Base-by-base conservation (phyloP, 2,113 vertebrate genomes). In the Pygoscelis adeliae region DNA sequence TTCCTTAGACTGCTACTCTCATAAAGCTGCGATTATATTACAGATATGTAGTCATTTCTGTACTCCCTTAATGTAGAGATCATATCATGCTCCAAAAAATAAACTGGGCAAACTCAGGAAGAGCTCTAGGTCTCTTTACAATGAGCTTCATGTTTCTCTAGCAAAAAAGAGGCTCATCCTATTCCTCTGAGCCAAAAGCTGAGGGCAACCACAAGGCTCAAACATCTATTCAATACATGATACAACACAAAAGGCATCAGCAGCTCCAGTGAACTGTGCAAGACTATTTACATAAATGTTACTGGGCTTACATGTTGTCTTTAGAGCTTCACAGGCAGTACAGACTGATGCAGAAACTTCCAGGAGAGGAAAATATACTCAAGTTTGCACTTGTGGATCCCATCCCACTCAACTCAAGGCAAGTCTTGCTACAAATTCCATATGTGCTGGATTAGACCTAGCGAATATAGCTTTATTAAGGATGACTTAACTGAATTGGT, bases 231-330 rank as follows among this genome's bases (percentile, higher is more conserved):
- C 25, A 56, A 19, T 9, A 50, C 8, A 19, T 18, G 20, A 56
- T 40, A 49, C 10, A 56, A 66, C 36, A 46, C 21, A 79, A 22
- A 76, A 58, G 16, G 32, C 36, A 29, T 16, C 23, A 74, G 38
- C 22, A 7, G 36, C 67, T 88, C 27, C 36, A 40, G 23, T 44
- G 52, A 71, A 65, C 11, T 21, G 23, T 40, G 29, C 53, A 53
- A 53, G 30, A 66, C 44, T 58, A 30, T 34, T 50, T 36, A 47
- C 8, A 5, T 20, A 42, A 32, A 18, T 32, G 22, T 42, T 62
- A 34, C 44, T 0, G 1, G 29, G 11, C 61, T 44, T 29, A n/a
- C 8, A 9, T 25, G 25, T 2, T 55, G 20, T 3, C n/a, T 84
- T 53, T 27, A 52, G 50, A 49, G 17, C 26, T 79, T 40, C 50